A percentile compares a stretch with the other conserved stretches of the same genome.
Evolutionary conservation across 2,113 vertebrate genomes (phyloP).

Genomic region (Brachirus orientalis): DNA sequence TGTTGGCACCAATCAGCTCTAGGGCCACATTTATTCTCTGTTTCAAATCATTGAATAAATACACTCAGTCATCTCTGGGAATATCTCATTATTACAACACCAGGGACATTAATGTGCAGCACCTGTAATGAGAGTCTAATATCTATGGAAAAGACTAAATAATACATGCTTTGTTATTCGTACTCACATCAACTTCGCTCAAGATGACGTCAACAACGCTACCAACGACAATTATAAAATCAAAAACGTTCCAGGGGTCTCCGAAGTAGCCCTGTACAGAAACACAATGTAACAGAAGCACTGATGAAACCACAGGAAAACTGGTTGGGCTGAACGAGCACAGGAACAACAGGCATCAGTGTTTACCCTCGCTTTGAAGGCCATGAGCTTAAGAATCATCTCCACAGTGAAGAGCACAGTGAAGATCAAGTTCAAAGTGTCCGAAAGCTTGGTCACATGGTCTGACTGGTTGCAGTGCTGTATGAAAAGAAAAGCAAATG

Average conservation of each 20-base stretch:
- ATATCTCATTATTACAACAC: slow-evolving; percentile 1
- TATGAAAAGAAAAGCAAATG: neutral
- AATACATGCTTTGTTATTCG: neutral
- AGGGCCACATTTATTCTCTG: slow-evolving; percentile 41
- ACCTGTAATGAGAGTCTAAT: slow-evolving; percentile 30
- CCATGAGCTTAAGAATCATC: slow-evolving; percentile 96
- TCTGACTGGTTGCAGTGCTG: slow-evolving; percentile 96
- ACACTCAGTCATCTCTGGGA: slow-evolving; percentile 28
- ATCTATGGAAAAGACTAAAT: neutral
- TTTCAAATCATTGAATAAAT: slow-evolving; percentile 54
- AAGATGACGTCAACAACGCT: slow-evolving; percentile 98
- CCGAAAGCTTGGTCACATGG: slow-evolving; percentile 92
- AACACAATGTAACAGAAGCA: neutral
- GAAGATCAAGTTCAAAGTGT: slow-evolving; percentile 94
- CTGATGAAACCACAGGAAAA: neutral
- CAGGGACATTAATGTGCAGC: neutral
- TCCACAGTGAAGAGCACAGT: slow-evolving; percentile 95
- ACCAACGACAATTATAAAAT: slow-evolving; percentile 96
- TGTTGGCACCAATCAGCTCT: slow-evolving; percentile 51
- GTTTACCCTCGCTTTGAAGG: slow-evolving; percentile 93
- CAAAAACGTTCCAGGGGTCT: slow-evolving; percentile 99
- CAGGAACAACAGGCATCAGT: neutral
- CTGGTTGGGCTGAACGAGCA: accelerated
- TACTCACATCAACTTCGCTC: slow-evolving; percentile 95
- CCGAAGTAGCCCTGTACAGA: slow-evolving; percentile 93